Conservation (phyloP, 2,888 invertebrate species). For the Chouioia cunea region DNA sequence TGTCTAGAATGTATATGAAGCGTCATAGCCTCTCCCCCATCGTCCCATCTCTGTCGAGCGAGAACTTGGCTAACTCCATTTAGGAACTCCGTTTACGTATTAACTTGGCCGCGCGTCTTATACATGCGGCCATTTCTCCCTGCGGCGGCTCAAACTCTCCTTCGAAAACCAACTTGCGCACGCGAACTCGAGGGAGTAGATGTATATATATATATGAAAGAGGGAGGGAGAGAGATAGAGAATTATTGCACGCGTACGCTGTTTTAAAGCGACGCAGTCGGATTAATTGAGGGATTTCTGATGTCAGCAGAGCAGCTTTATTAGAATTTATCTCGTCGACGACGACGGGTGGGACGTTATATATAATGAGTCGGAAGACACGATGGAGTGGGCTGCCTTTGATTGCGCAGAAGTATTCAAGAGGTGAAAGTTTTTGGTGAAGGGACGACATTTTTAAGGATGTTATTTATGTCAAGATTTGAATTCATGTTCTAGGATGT, state of each 20-base stretch:
- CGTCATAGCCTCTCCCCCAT: too few species aligned
- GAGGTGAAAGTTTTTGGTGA: too few species aligned
- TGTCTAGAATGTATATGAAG: too few species aligned
- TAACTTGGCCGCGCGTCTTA: constrained; percentile 42
- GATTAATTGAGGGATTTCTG: too few species aligned
- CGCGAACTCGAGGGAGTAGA: constrained; percentile 16
- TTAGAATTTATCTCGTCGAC: neutral
- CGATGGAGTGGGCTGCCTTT: too few species aligned
- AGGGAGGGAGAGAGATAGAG: neutral
- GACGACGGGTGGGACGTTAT: neutral
- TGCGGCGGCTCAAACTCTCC: too few species aligned
- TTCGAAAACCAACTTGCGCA: neutral
- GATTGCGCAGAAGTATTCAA: too few species aligned
- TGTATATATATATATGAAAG: constrained; percentile 11
- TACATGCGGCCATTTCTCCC: neutral
- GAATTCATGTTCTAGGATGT: too few species aligned
- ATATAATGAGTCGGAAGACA: too few species aligned
- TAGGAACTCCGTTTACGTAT: constrained; percentile 45
- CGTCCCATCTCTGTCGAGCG: neutral
- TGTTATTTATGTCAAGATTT: too few species aligned
- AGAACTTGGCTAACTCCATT: constrained; percentile 44
- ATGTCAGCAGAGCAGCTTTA: neutral
- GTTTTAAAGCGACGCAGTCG: too few species aligned
- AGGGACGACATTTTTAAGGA: too few species aligned
- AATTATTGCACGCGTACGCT: neutral